phyloP scores from a whole-genome alignment of 2,113 vertebrate genomes.

The Rhadina sibilatrix region DNA sequence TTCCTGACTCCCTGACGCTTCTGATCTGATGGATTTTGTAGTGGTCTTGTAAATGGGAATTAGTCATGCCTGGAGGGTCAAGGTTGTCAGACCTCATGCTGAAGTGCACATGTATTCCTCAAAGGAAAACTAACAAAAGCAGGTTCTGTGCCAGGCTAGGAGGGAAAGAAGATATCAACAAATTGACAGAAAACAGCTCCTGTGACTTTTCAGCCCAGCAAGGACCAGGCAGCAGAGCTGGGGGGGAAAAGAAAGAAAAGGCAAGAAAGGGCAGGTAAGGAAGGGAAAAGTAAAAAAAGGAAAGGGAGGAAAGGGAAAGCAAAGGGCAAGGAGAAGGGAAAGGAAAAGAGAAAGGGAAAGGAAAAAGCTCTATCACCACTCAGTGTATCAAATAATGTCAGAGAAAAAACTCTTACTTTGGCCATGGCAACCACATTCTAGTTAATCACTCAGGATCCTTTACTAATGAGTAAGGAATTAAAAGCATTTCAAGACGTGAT shows the following conservation, averaged over 20 bases:
- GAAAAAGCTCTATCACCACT: neutral
- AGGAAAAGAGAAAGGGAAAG: neutral
- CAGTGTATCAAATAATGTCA: neutral
- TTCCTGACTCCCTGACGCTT: slow-evolving; percentile 50
- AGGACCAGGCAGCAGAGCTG: neutral
- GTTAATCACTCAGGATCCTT: neutral
- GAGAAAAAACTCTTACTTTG: neutral
- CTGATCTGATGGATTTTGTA: slow-evolving; percentile 53
- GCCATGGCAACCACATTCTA: neutral
- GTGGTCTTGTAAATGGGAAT: slow-evolving; percentile 60
- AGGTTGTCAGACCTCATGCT: slow-evolving; percentile 65
- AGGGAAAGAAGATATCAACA: slow-evolving; percentile 45
- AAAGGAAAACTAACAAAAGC: slow-evolving; percentile 63
- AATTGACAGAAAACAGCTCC: slow-evolving; percentile 55
- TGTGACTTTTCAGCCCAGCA: slow-evolving; percentile 15
- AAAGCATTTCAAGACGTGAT: neutral
- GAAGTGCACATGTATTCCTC: slow-evolving; percentile 55
- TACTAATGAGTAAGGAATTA: slow-evolving; percentile 15
- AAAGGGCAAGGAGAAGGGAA: neutral
- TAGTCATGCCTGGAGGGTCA: slow-evolving; percentile 57
- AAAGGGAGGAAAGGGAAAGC: neutral
- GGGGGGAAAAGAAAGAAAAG: neutral
- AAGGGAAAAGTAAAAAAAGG: neutral
- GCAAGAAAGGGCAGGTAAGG: too few relatives aligned
- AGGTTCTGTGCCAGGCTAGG: neutral